Evolutionary conservation across 1,140 invertebrate species (phyloP).

Genomic region (Micrasema minimum): DNA sequence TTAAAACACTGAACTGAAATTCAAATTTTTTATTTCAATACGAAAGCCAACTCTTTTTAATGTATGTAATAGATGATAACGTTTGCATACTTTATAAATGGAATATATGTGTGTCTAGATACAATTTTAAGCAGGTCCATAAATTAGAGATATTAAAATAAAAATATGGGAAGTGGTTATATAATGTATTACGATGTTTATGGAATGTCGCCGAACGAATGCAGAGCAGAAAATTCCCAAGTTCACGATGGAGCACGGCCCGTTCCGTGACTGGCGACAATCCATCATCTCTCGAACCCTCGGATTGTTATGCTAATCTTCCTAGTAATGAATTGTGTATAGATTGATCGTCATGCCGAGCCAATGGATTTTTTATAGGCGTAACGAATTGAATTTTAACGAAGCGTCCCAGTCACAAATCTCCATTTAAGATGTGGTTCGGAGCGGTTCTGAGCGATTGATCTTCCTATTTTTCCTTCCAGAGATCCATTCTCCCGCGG

Average conservation of each 20-base stretch:
- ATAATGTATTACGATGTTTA: too few relatives aligned
- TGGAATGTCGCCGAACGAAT: too few relatives aligned
- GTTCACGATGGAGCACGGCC: slow-evolving; percentile 2
- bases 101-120: too few relatives aligned
- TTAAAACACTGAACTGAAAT: too few relatives aligned
- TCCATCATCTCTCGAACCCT: slow-evolving; percentile 48
- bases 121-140: too few relatives aligned
- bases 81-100: too few relatives aligned
- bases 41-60: too few relatives aligned
- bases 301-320: slow-evolving; percentile 52
- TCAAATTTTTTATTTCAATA: too few relatives aligned
- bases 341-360: slow-evolving; percentile 48
- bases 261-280: slow-evolving; percentile 45
- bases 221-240: too few relatives aligned
- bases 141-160: too few relatives aligned
- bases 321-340: slow-evolving; percentile 53
- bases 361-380: slow-evolving; percentile 47
- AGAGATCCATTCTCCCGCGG: background rate
- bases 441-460: slow-evolving; percentile 6
- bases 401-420: slow-evolving; percentile 33
- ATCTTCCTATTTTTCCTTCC: slow-evolving; percentile 22
- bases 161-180: too few relatives aligned
- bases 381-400: slow-evolving; percentile 49
- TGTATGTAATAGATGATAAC: too few relatives aligned
- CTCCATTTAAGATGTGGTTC: slow-evolving; percentile 36